These are phyloP conservation scores for Megamerina dolium DNA, from an alignment of 2,888 invertebrate genomes.

Conservation along the genomic window DNA sequence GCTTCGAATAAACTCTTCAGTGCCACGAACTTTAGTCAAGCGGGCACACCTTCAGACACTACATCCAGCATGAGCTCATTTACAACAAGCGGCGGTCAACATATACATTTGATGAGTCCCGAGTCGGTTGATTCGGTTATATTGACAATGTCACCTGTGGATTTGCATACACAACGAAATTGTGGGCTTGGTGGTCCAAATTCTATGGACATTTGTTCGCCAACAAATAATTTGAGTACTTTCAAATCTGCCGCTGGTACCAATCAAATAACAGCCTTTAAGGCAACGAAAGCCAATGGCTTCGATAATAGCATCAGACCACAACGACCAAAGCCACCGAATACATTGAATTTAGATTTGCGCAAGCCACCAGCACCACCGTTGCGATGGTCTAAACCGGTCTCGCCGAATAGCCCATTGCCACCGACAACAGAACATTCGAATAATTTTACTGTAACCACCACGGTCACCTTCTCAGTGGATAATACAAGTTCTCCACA, in stretches of 20 bases:
- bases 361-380: conserved; percentile 76
- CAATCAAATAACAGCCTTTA: conserved; percentile 19
- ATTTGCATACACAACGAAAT: conserved; percentile 30
- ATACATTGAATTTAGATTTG: conserved; percentile 64
- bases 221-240: conserved; percentile 54
- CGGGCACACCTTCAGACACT: conserved; percentile 58
- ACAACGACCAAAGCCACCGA: conserved; percentile 74
- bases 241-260: conserved; percentile 56
- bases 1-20: conserved; percentile 18
- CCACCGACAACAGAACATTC: conserved; percentile 40
- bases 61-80: conserved; percentile 73
- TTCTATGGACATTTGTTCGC: conserved; percentile 19
- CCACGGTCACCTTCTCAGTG: conserved; percentile 80
- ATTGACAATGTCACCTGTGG: conserved; percentile 69
- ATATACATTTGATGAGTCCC: conserved; percentile 51
- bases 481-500: conserved; percentile 33
- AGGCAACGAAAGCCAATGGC: conserved; percentile 30
- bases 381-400: conserved; percentile 78
- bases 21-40: conserved; percentile 41
- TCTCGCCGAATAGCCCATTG: conserved; percentile 51
- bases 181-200: conserved; percentile 24
- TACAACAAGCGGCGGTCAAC: conserved; percentile 54
- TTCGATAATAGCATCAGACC: conserved; percentile 53
- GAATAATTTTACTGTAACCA: conserved; percentile 75
- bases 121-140: conserved; percentile 63